Base-by-base conservation (phyloP, 1,140 invertebrate species). In the Nymphalis io region DNA sequence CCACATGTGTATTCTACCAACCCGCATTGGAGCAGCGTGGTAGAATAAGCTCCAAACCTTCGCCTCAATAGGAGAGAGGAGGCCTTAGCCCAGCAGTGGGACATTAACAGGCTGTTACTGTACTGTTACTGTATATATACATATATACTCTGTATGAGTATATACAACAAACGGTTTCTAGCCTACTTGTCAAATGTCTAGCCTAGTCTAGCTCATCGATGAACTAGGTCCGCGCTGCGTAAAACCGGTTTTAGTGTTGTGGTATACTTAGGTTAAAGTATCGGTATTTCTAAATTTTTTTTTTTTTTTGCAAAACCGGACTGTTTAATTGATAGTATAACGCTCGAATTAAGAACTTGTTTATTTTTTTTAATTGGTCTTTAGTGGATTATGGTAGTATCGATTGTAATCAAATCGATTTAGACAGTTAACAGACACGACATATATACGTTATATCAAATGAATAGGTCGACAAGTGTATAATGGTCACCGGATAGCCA, bases 401-500 rank as follows among this genome's bases (percentile, higher is more conserved):
- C n/a, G 13, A 44, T 13, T 44, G 13, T 11, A n/a, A 53, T 53
- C 21, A 11, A 53, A 53, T 21, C 20, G 20, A 53, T 21, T 21
- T 12, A 21, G 12, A 3, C 12, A 1, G 11, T 20, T 16, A 12
- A 18, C 20, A 21, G 10, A 46, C 16, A n/a, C n/a, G 2, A 16
- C 44, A 2, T 1, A 46, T 16, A 8, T 8, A 8, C 6, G 44
- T 46, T n/a, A 5, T 46, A 46, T 46, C 44, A n/a, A 46, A 8
- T 33, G 27, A 46, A 46, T 46, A 46, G 44, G 16, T 46, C 44
- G 20, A 53, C 48, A 13, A 53, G 48, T 21, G 3, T n/a, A 53
- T 21, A 53, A 53, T 53, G 48, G 48, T 13, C 48, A 21, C 48
- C 48, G 48, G 48, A 53, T 53, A 53, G 48, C 20, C 48, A 11